Conservation (phyloP, 2,113 vertebrate genomes). For the Callocephalon fimbriatum region DNA sequence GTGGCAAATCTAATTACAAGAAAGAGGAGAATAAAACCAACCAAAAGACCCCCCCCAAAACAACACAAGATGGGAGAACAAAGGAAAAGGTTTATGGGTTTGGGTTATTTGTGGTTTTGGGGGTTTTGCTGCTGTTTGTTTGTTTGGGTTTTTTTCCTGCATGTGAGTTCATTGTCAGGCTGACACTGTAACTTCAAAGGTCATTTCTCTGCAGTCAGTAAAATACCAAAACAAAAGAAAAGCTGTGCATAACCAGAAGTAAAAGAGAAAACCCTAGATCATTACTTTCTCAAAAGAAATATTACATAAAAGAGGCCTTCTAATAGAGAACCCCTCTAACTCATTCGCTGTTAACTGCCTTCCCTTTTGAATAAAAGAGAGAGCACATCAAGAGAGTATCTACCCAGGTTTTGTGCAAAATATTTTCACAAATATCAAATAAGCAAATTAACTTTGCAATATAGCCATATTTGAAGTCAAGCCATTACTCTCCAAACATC, state of each 20-base stretch:
- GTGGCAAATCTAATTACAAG: slow-evolving; percentile 77
- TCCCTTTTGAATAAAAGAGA: neutral
- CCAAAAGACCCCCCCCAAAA: neutral
- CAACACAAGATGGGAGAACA: neutral
- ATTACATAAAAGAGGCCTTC: slow-evolving; percentile 41
- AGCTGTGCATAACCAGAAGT: slow-evolving; percentile 18
- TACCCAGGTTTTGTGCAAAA: neutral
- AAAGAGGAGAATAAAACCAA: neutral
- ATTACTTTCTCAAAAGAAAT: slow-evolving; percentile 59
- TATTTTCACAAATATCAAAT: neutral
- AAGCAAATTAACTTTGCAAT: neutral
- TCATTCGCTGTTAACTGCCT: neutral
- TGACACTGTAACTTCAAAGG: slow-evolving; percentile 76
- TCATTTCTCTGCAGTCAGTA: slow-evolving; percentile 74
- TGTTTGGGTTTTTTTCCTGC: neutral
- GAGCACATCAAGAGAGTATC: neutral
- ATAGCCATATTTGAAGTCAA: neutral
- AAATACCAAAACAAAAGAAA: slow-evolving; percentile 71
- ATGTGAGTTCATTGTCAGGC: slow-evolving; percentile 71
- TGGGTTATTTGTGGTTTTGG: neutral
- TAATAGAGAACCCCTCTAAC: neutral
- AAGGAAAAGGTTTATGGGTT: slow-evolving; percentile 64
- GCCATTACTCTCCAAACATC: neutral
- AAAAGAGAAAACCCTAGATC: slow-evolving; percentile 21
- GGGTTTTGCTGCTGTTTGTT: neutral